These are phyloP conservation scores for Drosophila eugracilis DNA, from an alignment of 1,140 invertebrate species.

Conservation along the genomic window DNA sequence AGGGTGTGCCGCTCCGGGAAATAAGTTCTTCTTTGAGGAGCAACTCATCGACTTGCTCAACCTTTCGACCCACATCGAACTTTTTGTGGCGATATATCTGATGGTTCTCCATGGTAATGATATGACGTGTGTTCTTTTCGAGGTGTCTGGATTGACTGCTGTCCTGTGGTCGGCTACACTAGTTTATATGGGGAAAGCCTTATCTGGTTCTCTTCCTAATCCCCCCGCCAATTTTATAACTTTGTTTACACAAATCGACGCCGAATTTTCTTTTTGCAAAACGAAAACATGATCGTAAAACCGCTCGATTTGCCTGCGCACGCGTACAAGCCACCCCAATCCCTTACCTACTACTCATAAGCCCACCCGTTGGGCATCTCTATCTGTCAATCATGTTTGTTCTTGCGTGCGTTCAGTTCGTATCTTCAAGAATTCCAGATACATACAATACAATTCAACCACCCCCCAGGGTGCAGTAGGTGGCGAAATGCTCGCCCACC, in stretches of 20 bases:
- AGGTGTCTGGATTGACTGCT: slow-evolving; percentile 44
- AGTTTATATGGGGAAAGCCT: slow-evolving; percentile 48
- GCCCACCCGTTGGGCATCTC: slow-evolving; percentile 39
- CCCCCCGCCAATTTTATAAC: slow-evolving; percentile 55
- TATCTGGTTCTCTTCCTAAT: slow-evolving; percentile 42
- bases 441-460: slow-evolving; percentile 5
- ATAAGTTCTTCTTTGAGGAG: slow-evolving; percentile 50
- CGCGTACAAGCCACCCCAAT: slow-evolving; percentile 13
- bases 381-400: slow-evolving; percentile 59
- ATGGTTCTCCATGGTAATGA: slow-evolving; percentile 12
- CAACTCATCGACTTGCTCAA: slow-evolving; percentile 16
- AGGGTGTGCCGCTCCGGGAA: slow-evolving; percentile 31
- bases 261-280: slow-evolving; percentile 60
- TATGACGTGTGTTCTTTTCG: slow-evolving; percentile 24
- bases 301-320: slow-evolving; percentile 46
- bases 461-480: slow-evolving; percentile 42
- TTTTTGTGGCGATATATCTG: slow-evolving; percentile 75
- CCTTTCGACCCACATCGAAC: slow-evolving; percentile 53
- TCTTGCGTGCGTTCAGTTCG: slow-evolving; percentile 45
- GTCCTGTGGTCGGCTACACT: slow-evolving; percentile 34
- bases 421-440: neutral
- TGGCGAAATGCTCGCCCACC: slow-evolving; percentile 56
- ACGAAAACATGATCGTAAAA: slow-evolving; percentile 74
- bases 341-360: neutral
- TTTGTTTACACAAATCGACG: slow-evolving; percentile 67